Evolutionary conservation across 2,113 vertebrate species (phyloP).

Genomic region (Eudorcas thomsonii): DNA sequence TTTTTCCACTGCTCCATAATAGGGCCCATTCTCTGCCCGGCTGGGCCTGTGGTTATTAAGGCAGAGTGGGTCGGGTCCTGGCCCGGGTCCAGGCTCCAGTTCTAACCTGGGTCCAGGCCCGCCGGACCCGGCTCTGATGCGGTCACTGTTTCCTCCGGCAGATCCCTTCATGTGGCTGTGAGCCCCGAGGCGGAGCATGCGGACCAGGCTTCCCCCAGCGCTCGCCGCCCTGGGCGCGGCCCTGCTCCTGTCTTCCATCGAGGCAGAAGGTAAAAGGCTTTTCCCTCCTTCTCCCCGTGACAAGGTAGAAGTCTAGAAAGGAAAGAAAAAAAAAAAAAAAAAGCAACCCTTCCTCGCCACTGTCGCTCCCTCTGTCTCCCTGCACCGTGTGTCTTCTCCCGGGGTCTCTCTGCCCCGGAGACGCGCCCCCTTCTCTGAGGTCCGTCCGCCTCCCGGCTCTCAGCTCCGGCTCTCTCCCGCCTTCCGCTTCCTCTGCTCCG

Average conservation of each 20-base stretch:
- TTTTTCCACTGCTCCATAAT: conserved; percentile 71
- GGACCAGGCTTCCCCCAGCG: conserved; percentile 85
- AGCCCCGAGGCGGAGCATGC: conserved; percentile 87
- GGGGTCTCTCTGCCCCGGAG: conserved; percentile 73
- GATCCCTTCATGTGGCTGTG: conserved; percentile 91
- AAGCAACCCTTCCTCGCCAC: background rate
- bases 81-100: conserved; percentile 24
- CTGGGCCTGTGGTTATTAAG: conserved; percentile 53
- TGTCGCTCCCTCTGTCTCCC: conserved; percentile 61
- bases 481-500: conserved; percentile 62
- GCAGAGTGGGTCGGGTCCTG: conserved; percentile 47
- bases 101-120: conserved; percentile 71
- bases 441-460: conserved; percentile 46
- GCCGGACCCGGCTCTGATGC: conserved; percentile 58
- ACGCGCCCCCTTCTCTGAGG: conserved; percentile 47
- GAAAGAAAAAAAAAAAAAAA: background rate
- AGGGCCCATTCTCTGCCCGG: conserved; percentile 55
- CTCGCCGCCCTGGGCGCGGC: conserved; percentile 85
- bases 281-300: background rate
- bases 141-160: conserved; percentile 74
- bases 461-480: conserved; percentile 63
- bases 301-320: conserved; percentile 39
- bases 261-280: conserved; percentile 92
- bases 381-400: conserved; percentile 43
- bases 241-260: conserved; percentile 84